phyloP scores from a whole-genome alignment of 1,140 invertebrate genomes.

The Drosophila burlai region DNA sequence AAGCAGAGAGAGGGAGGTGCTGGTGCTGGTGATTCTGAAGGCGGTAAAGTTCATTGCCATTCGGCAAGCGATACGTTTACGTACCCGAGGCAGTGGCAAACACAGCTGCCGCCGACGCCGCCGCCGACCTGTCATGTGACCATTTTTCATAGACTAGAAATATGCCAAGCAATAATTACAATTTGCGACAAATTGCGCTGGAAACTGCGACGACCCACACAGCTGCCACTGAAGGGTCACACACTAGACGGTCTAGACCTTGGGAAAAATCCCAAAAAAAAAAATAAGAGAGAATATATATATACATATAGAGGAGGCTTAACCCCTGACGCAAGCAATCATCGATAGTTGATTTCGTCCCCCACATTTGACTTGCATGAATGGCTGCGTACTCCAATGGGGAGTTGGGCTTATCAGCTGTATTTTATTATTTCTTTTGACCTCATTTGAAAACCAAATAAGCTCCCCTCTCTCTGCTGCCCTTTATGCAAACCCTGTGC shows the following conservation, averaged over 20 bases:
- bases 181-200: conserved; percentile 22
- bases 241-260: conserved; percentile 48
- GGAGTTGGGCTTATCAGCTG: conserved; percentile 64
- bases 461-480: conserved; percentile 26
- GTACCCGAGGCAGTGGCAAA: conserved; percentile 43
- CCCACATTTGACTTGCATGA: conserved; percentile 49
- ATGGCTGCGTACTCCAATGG: conserved; percentile 7
- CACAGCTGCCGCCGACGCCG: conserved; percentile 57
- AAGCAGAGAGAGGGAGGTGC: neutral
- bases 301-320: neutral
- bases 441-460: conserved; percentile 82
- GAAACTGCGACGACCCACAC: conserved; percentile 20
- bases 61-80: conserved; percentile 40
- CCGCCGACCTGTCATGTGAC: conserved; percentile 70
- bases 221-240: conserved; percentile 51
- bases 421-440: conserved; percentile 63
- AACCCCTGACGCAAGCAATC: conserved; percentile 46
- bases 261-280: conserved; percentile 9
- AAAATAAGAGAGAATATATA: neutral
- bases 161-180: conserved; percentile 12
- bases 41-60: conserved; percentile 83
- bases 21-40: conserved; percentile 39
- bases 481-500: conserved; percentile 42
- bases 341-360: conserved; percentile 37
- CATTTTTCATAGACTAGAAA: conserved; percentile 61